Conservation (phyloP, 2,888 invertebrate species). For the Cerceris ruficornis region DNA sequence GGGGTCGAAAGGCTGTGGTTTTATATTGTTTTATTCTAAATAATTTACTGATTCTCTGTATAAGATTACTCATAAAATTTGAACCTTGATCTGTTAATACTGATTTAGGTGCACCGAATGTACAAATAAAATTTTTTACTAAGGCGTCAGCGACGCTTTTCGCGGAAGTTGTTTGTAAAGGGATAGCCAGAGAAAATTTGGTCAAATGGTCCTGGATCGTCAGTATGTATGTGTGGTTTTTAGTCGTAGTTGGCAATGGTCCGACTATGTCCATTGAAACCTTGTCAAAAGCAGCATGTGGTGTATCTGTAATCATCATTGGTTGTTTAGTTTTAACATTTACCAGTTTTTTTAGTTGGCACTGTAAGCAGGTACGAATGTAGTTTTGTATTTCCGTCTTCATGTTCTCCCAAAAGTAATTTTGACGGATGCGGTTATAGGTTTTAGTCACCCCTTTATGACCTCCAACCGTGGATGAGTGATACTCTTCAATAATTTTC, state of each 20-base stretch:
- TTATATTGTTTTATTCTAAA: background rate
- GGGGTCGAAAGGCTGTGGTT: background rate
- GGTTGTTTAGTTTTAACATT: conserved; percentile 12
- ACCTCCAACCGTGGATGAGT: background rate
- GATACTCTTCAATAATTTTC: too few relatives aligned
- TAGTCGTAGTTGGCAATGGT: background rate
- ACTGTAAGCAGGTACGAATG: background rate
- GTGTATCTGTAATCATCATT: conserved; percentile 10
- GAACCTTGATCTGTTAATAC: conserved; percentile 24
- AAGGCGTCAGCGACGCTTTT: too few relatives aligned
- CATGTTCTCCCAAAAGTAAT: conserved; percentile 14
- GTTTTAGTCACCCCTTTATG: conserved; percentile 8
- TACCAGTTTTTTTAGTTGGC: background rate
- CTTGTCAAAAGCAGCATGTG: conserved; percentile 7
- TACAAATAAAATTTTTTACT: too few relatives aligned
- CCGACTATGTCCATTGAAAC: conserved; percentile 5
- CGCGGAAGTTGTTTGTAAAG: too few relatives aligned
- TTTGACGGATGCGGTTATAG: background rate
- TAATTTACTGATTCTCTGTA: background rate
- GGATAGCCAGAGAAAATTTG: conserved; percentile 13
- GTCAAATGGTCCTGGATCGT: conserved; percentile 5
- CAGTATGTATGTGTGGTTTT: background rate
- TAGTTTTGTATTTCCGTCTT: conserved; percentile 3
- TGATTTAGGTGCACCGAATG: conserved; percentile 13
- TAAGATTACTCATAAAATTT: conserved; percentile 12